Conservation (phyloP, 2,888 invertebrate species). For the Rhamphomyia laevipes region DNA sequence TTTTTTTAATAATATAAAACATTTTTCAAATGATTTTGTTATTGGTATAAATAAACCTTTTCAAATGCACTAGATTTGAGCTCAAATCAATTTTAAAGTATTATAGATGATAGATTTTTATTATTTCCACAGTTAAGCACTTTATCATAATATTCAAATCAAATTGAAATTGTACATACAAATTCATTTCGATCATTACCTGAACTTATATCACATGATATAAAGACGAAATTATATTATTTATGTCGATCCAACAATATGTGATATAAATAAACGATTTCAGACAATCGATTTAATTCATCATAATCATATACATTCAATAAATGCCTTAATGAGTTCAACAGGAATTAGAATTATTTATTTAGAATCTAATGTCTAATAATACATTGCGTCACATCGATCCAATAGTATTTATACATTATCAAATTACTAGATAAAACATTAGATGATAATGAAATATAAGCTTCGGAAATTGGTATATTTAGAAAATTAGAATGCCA, state of each 20-base stretch:
- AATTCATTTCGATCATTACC: conserved; percentile 63
- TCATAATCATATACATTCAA: conserved; percentile 81
- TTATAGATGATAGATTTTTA: conserved; percentile 66
- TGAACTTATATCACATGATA: conserved; percentile 69
- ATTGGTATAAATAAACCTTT: conserved; percentile 22
- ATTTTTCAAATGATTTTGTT: conserved; percentile 34
- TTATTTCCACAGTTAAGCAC: conserved; percentile 69
- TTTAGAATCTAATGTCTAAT: conserved; percentile 77
- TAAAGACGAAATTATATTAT: conserved; percentile 82
- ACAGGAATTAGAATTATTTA: conserved; percentile 67
- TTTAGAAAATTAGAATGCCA: conserved; percentile 66
- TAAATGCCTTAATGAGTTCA: conserved; percentile 68
- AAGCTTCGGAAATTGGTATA: conserved; percentile 65
- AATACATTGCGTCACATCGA: conserved; percentile 67
- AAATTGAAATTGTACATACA: conserved; percentile 63
- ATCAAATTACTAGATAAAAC: conserved; percentile 63
- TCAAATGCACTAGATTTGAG: conserved; percentile 57
- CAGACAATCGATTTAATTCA: conserved; percentile 74
- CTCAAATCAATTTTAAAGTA: conserved; percentile 68
- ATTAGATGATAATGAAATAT: conserved; percentile 75
- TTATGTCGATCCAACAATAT: conserved; percentile 58
- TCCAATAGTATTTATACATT: conserved; percentile 65
- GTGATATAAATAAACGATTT: conserved; percentile 62
- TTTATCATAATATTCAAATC: conserved; percentile 73
- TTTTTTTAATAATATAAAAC: conserved; percentile 68